Evolutionary conservation across 2,797 vertebrate genomes (phyloP), one percentile per base, ranked within the genome.

Genomic region (Myripristis murdjan): DNA sequence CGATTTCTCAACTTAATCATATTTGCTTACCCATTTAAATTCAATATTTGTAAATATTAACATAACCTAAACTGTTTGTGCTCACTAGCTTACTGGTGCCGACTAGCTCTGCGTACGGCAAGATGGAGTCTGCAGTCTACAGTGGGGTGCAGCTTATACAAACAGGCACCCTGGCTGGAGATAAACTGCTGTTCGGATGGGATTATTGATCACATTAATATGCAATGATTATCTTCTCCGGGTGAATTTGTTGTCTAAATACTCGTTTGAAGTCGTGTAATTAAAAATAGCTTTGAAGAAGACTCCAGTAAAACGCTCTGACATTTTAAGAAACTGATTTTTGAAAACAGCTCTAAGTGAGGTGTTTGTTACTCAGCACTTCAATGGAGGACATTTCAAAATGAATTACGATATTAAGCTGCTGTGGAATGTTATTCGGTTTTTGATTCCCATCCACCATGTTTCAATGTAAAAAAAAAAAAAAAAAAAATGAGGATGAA

Each of bases 161-260:
- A 81, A 70, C 83, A 81, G 35, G 43, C 83, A 64, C 77, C 79
- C 37, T 49, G 43, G 71, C 79, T 77, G 74, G 82, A 88, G 82
- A 70, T 75, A 60, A 87, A 76, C 65, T 62, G 73, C 81, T 69
- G 57, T 89, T 85, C 82, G 43, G 16, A 83, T 59, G 55, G 52
- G 79, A 83, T 87, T 93, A 88, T 92, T 91, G 87, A 93, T 93
- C 86, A 81, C 79, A 90, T 92, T 88, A 92, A 89, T 87, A 84
- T 87, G 81, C 79, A 75, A 67, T 84, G 77, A 89, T 91, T 81
- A 85, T 88, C 89, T 91, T 85, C 75, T 87, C 69, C 44, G 70
- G 72, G 67, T 79, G 77, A 86, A 83, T 91, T 88, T 90, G 85
- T 90, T 90, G 83, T 91, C 82, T 91, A 85, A 88, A 88, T 76